Evolutionary conservation across 2,797 vertebrate species (phyloP).

Genomic region (Cyprinodon diabolis): DNA sequence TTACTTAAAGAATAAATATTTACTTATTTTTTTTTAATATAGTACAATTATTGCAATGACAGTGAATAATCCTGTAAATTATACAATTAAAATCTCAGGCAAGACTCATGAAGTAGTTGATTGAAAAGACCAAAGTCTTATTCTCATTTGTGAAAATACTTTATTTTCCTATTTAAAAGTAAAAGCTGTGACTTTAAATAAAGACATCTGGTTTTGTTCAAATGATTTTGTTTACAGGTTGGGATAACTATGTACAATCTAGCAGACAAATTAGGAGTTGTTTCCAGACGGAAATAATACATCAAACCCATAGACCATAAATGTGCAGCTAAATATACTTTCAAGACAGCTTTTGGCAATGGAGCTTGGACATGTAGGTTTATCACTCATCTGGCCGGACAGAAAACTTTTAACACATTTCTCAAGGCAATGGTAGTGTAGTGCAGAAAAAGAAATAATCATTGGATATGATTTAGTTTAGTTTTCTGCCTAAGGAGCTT

Average conservation of each 20-base stretch:
- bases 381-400: conserved; percentile 51
- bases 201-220: conserved; percentile 38
- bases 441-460: conserved; percentile 65
- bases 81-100: not conserved
- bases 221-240: conserved; percentile 26
- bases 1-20: not conserved
- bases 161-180: conserved; percentile 13
- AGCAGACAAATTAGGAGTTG: conserved; percentile 32
- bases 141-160: conserved; percentile 30
- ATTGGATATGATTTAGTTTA: conserved; percentile 69
- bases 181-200: conserved; percentile 8
- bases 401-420: conserved; percentile 63
- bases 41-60: too few relatives aligned
- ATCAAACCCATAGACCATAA: conserved; percentile 31
- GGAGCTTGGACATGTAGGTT: conserved; percentile 24
- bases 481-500: conserved; percentile 74
- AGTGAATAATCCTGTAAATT: too few relatives aligned
- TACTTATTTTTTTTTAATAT: not conserved
- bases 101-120: conserved; percentile 16
- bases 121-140: conserved; percentile 20
- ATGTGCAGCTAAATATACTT: conserved; percentile 46
- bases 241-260: conserved; percentile 33
- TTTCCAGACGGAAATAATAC: conserved; percentile 26
- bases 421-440: conserved; percentile 50
- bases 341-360: conserved; percentile 48